Evolutionary conservation across 2,113 vertebrate species (phyloP).

Genomic region (Muntiacus muntjak): DNA sequence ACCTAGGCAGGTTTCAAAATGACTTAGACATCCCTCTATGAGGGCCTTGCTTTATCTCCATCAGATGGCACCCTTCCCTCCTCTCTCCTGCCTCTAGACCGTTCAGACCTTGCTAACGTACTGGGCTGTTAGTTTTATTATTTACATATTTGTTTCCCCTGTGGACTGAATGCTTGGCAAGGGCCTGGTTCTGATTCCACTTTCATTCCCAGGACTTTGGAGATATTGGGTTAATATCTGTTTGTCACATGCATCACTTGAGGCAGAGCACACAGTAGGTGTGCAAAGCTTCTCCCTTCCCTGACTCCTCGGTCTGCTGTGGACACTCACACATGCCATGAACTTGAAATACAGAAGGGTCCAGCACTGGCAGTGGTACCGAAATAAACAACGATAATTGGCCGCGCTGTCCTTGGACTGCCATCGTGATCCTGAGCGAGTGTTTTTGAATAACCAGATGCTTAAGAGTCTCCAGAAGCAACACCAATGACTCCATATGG

Average conservation of each 20-base stretch:
- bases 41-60: neutral
- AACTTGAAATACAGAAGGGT: neutral
- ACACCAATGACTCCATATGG: neutral
- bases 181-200: neutral
- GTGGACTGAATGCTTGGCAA: neutral
- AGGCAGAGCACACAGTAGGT: neutral
- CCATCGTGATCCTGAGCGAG: neutral
- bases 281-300: neutral
- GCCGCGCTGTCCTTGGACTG: too few species aligned
- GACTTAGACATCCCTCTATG: neutral
- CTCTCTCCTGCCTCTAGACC: neutral
- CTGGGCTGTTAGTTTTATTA: neutral
- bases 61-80: fast-evolving
- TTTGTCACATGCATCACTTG: neutral
- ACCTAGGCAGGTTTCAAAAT: neutral
- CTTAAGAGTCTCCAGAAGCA: neutral
- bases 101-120: neutral
- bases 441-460: neutral
- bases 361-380: too few species aligned
- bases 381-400: fast-evolving
- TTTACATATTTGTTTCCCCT: neutral
- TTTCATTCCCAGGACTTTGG: neutral
- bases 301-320: neutral
- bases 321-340: neutral
- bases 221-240: fast-evolving